Evolutionary conservation across 2,888 invertebrate species (phyloP).

Genomic region (Sarcophaga subvicina): DNA sequence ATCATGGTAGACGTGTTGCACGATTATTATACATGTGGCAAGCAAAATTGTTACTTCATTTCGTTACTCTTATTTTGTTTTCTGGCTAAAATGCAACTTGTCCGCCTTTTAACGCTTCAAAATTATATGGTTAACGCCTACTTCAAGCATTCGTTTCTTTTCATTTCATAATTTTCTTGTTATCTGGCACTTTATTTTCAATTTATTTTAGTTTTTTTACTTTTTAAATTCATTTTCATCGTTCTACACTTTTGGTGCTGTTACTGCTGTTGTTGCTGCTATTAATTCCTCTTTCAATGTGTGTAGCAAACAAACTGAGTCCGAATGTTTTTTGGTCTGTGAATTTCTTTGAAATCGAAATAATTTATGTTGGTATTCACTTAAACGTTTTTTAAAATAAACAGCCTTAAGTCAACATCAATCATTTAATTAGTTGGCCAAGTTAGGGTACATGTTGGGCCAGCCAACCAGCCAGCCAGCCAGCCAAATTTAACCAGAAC

Average conservation of each 20-base stretch:
- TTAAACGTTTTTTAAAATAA: conserved; percentile 40
- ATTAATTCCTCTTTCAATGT: not conserved
- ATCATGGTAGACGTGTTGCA: not conserved
- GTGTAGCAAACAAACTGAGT: not conserved
- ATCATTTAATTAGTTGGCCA: conserved; percentile 66
- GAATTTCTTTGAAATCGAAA: conserved; percentile 35
- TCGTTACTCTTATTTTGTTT: not conserved
- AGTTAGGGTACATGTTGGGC: conserved; percentile 7
- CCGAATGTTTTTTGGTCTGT: not conserved
- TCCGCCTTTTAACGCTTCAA: conserved; percentile 78
- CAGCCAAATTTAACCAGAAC: conserved; percentile 13
- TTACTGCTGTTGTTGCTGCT: not conserved
- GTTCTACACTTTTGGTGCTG: not conserved
- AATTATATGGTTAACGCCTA: conserved; percentile 72
- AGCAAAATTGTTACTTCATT: not conserved
- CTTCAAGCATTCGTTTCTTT: conserved; percentile 26
- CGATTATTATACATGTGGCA: conserved; percentile 2
- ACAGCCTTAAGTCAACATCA: conserved; percentile 62
- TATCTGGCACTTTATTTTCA: conserved; percentile 57
- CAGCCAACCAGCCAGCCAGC: too few relatives aligned
- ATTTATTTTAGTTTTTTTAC: conserved; percentile 47
- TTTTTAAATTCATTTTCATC: conserved; percentile 1
- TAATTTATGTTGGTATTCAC: conserved; percentile 57
- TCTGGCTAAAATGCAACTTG: conserved; percentile 70
- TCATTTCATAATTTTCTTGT: not conserved